phyloP scores from a whole-genome alignment of 2,113 vertebrate genomes.

The Syngnathus typhle region DNA sequence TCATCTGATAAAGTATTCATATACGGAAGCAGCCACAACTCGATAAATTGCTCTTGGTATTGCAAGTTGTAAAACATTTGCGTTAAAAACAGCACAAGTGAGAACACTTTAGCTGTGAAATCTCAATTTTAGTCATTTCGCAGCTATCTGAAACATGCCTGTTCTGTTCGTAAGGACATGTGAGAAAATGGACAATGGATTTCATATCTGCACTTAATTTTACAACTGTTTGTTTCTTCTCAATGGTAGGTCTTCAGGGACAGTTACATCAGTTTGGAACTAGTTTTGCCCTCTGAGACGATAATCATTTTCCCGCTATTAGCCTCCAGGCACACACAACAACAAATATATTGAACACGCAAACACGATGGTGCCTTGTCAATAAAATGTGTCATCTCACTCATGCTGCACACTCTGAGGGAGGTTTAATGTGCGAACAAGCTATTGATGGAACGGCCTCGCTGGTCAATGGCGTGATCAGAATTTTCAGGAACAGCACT shows the following conservation, averaged over 20 bases:
- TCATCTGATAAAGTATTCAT: conserved; percentile 15
- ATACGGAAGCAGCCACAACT: background rate
- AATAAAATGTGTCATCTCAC: conserved; percentile 8
- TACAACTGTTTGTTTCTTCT: background rate
- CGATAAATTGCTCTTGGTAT: background rate
- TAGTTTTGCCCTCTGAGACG: conserved; percentile 18
- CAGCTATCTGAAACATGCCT: background rate
- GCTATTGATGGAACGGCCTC: conserved; percentile 17
- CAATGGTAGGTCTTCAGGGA: background rate
- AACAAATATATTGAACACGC: background rate
- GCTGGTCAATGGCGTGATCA: conserved; percentile 14
- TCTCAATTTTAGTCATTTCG: background rate
- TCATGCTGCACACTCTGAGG: background rate
- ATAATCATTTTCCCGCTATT: conserved; percentile 12
- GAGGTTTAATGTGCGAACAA: background rate
- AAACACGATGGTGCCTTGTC: background rate
- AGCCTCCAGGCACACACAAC: background rate
- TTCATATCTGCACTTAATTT: background rate
- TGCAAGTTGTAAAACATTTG: background rate
- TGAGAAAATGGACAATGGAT: background rate
- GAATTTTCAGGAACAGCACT: background rate
- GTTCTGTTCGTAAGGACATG: background rate
- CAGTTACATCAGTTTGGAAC: conserved; percentile 6
- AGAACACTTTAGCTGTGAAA: background rate
- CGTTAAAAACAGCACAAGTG: background rate